Conservation (phyloP, 2,888 invertebrate genomes). For the Amblyteles armatorius region DNA sequence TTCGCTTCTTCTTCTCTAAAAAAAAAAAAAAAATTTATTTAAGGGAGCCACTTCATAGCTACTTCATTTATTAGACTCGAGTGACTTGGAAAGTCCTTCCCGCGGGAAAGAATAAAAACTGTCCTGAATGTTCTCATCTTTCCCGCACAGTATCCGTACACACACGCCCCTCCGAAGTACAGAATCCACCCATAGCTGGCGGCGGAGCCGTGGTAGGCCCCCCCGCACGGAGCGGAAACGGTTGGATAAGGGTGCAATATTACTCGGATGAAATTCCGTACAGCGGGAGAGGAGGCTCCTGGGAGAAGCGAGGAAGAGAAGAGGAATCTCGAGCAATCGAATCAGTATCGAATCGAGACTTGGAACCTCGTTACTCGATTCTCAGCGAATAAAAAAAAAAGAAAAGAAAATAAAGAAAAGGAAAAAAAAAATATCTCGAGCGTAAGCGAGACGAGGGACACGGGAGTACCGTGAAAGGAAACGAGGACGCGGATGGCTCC, state of each 20-base stretch:
- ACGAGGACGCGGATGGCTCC: slow-evolving; percentile 38
- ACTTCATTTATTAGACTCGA: background rate
- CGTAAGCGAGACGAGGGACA: slow-evolving; percentile 22
- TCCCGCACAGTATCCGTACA: background rate
- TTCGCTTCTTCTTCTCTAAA: background rate
- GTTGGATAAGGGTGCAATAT: slow-evolving; percentile 62
- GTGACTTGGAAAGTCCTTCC: background rate
- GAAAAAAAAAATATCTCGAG: slow-evolving; percentile 31
- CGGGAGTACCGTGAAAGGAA: background rate
- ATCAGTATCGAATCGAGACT: slow-evolving; percentile 69
- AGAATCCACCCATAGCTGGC: background rate
- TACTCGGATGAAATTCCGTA: slow-evolving; percentile 61
- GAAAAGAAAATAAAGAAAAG: background rate
- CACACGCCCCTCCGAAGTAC: background rate
- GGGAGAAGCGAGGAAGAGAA: slow-evolving; percentile 51
- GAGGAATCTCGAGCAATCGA: slow-evolving; percentile 67
- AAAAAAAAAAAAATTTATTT: background rate
- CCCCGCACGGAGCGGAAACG: slow-evolving; percentile 48
- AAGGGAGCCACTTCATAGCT: background rate
- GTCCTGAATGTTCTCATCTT: slow-evolving; percentile 30
- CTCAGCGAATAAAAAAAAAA: slow-evolving; percentile 47
- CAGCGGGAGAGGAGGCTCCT: background rate
- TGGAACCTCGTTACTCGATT: slow-evolving; percentile 67
- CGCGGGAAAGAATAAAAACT: slow-evolving; percentile 30
- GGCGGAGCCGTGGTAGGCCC: background rate